phyloP scores from a whole-genome alignment of 2,113 vertebrate genomes.

The Seriola rivoliana region DNA sequence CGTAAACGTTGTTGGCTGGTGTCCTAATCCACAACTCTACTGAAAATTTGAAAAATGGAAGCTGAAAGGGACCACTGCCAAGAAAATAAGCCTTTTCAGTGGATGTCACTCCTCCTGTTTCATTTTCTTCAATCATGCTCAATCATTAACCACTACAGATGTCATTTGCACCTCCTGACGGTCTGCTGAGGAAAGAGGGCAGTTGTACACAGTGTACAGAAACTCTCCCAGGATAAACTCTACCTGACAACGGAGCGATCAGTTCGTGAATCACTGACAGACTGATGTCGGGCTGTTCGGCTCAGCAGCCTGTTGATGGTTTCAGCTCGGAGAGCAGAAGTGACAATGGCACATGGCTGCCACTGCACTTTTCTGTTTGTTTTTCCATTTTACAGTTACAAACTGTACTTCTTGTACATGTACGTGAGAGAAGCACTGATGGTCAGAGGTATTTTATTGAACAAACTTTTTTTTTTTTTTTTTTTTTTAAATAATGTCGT shows the following conservation, averaged over 20 bases:
- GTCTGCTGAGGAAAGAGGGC: slow-evolving; percentile 41
- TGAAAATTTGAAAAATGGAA: slow-evolving; percentile 53
- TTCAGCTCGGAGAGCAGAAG: slow-evolving; percentile 27
- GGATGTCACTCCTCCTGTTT: slow-evolving; percentile 36
- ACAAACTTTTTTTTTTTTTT: slow-evolving; percentile 52
- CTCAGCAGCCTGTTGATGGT: slow-evolving; percentile 19
- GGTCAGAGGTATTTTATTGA: slow-evolving; percentile 82
- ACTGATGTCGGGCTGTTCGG: slow-evolving; percentile 37
- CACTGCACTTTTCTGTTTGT: slow-evolving; percentile 16
- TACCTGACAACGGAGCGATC: slow-evolving; percentile 28
- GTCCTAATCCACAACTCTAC: slow-evolving; percentile 39
- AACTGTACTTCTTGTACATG: slow-evolving; percentile 74
- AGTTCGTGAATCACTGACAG: slow-evolving; percentile 15
- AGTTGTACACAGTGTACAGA: slow-evolving; percentile 62
- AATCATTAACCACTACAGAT: slow-evolving; percentile 84
- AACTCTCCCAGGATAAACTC: slow-evolving; percentile 29
- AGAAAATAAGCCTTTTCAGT: slow-evolving; percentile 59
- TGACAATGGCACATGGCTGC: slow-evolving; percentile 20
- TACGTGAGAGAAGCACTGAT: slow-evolving; percentile 82
- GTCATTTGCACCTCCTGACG: slow-evolving; percentile 72
- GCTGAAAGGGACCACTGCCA: slow-evolving; percentile 66
- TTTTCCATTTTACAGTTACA: slow-evolving; percentile 66
- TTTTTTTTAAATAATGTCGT: slow-evolving; percentile 65
- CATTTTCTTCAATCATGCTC: slow-evolving; percentile 63
- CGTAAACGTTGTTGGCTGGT: slow-evolving; percentile 47